These are phyloP conservation scores for Iselma pallidipennis DNA, from an alignment of 2,888 invertebrate species.

Conservation along the genomic window DNA sequence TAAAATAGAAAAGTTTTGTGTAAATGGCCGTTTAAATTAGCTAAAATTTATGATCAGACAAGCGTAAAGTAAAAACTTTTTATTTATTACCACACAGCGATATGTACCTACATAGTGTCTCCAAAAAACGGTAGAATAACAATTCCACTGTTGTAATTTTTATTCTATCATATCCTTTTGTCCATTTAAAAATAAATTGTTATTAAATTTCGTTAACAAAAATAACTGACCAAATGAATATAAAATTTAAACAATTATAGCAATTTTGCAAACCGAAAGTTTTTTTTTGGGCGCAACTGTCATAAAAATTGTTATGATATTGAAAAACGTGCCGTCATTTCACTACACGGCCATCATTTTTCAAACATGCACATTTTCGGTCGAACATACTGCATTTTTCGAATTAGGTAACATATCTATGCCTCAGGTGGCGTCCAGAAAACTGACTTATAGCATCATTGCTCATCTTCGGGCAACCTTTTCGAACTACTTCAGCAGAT, in stretches of 20 bases:
- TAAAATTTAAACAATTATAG: too few species aligned
- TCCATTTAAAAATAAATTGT: too few species aligned
- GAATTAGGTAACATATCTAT: background rate
- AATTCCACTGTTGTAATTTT: too few species aligned
- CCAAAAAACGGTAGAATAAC: too few species aligned
- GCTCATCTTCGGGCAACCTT: background rate
- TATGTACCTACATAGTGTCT: too few species aligned
- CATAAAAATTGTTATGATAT: background rate
- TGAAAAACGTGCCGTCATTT: background rate
- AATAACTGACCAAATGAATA: too few species aligned
- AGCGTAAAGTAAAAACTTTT: too few species aligned
- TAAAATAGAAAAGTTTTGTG: background rate
- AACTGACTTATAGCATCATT: slow-evolving; percentile 2
- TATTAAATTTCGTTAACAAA: too few species aligned
- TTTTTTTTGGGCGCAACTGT: background rate
- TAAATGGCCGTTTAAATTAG: background rate
- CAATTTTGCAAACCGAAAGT: too few species aligned
- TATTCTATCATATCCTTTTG: too few species aligned
- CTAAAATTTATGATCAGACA: background rate
- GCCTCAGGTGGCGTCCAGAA: background rate
- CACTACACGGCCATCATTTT: background rate
- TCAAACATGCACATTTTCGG: background rate
- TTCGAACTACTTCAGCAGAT: background rate
- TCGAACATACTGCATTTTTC: background rate
- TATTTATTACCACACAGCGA: too few species aligned